These are phyloP conservation scores for Drosophila neoperkinsi DNA, from an alignment of 2,888 invertebrate species.

Conservation along the genomic window DNA sequence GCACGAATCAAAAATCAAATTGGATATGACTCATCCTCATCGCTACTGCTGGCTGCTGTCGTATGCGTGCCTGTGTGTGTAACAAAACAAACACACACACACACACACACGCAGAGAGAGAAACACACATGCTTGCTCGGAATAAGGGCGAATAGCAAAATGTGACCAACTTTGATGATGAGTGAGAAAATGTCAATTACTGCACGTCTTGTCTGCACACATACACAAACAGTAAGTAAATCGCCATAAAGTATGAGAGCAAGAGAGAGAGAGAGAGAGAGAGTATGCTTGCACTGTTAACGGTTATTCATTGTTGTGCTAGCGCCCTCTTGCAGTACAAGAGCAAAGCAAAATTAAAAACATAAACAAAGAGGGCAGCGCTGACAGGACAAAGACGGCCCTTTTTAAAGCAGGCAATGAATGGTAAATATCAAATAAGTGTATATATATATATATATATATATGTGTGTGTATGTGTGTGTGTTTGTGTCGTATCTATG, in stretches of 20 bases:
- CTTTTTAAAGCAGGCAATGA: slow-evolving; percentile 28
- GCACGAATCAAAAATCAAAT: slow-evolving; percentile 69
- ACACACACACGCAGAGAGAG: slow-evolving; percentile 26
- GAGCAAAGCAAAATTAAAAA: slow-evolving; percentile 19
- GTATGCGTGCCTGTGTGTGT: slow-evolving; percentile 20
- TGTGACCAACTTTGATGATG: slow-evolving; percentile 17
- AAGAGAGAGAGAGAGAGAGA: neutral
- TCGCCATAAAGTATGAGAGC: neutral
- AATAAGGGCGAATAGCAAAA: slow-evolving; percentile 34
- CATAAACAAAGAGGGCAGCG: slow-evolving; percentile 41
- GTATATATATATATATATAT: neutral
- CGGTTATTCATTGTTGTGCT: slow-evolving; percentile 13
- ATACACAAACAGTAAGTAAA: slow-evolving; percentile 4
- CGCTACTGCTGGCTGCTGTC: slow-evolving; percentile 24
- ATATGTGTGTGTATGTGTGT: neutral
- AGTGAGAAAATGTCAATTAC: slow-evolving; percentile 43
- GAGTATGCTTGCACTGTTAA: slow-evolving; percentile 9
- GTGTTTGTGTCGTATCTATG: neutral
- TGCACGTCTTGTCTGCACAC: slow-evolving; percentile 16
- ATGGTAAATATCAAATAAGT: slow-evolving; percentile 8
- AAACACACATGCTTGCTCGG: slow-evolving; percentile 4
- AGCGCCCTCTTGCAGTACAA: slow-evolving; percentile 1
- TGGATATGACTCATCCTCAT: slow-evolving; percentile 73
- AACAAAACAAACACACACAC: slow-evolving; percentile 42
- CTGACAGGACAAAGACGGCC: slow-evolving; percentile 47